phyloP scores from a whole-genome alignment of 2,113 vertebrate species.

The Brevimyrus niger region DNA sequence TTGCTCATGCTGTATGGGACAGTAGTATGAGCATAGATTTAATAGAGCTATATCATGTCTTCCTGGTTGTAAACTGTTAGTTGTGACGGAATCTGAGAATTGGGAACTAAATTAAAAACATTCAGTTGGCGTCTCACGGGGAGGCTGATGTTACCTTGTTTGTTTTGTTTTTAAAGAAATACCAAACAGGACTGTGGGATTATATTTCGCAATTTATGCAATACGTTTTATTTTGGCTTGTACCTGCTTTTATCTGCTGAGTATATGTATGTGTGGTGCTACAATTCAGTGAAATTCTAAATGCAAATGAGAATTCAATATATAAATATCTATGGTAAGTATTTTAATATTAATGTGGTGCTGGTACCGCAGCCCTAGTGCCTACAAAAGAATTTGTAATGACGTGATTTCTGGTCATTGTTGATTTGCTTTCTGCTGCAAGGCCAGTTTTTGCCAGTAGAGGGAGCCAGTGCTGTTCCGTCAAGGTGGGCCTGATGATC shows the following conservation, averaged over 20 bases:
- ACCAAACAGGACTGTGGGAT: neutral
- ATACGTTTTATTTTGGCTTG: too few species aligned
- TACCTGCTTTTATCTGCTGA: neutral
- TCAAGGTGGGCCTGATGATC: neutral
- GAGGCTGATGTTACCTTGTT: neutral
- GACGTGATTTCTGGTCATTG: neutral
- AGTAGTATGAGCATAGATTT: neutral
- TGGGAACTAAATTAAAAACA: neutral
- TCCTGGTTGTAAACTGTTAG: neutral
- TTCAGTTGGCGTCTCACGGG: neutral
- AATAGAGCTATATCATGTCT: neutral
- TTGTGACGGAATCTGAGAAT: neutral
- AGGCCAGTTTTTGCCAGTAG: constrained; percentile 32
- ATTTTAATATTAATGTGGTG: neutral
- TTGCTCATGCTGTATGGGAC: neutral
- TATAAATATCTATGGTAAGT: neutral
- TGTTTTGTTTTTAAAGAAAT: neutral
- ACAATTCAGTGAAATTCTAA: neutral
- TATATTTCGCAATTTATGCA: neutral
- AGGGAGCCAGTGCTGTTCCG: constrained; percentile 20
- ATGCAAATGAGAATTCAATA: neutral
- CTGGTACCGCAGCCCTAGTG: neutral
- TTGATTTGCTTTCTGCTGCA: neutral
- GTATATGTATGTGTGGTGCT: neutral
- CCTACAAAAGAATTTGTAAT: neutral